Conservation (phyloP, 64 coral and sea anemone species). For the Porites australiensis region DNA sequence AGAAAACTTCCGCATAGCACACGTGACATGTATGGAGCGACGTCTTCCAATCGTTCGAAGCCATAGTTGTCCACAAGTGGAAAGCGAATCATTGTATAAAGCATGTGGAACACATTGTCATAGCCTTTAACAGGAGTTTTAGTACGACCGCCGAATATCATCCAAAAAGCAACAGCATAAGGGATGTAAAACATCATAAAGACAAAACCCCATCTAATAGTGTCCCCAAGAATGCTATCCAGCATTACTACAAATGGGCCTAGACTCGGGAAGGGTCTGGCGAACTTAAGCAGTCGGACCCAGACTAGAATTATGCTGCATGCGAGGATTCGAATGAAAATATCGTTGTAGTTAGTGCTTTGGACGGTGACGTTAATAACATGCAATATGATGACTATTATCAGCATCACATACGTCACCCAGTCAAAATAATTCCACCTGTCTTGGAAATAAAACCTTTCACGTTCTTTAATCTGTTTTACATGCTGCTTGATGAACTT, state of each 20-base stretch:
- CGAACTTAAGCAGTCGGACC: slow-evolving; percentile 81
- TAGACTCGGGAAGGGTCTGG: slow-evolving; percentile 73
- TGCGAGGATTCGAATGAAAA: slow-evolving; percentile 68
- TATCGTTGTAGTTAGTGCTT: slow-evolving; percentile 56
- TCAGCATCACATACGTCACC: slow-evolving; percentile 73
- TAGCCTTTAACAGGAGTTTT: slow-evolving; percentile 69
- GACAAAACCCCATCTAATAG: slow-evolving; percentile 80
- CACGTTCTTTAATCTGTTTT: slow-evolving; percentile 22
- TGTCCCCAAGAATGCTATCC: slow-evolving; percentile 71
- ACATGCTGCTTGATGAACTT: slow-evolving; percentile 66
- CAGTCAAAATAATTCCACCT: slow-evolving; percentile 85
- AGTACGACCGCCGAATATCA: slow-evolving; percentile 67
- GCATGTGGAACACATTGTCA: slow-evolving; percentile 33
- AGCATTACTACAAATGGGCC: slow-evolving; percentile 92
- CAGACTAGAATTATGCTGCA: slow-evolving; percentile 83
- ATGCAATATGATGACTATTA: slow-evolving; percentile 63
- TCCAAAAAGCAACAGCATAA: slow-evolving; percentile 90
- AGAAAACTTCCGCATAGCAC: slow-evolving; percentile 74
- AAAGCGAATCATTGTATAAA: slow-evolving; percentile 63
- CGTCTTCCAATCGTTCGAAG: slow-evolving; percentile 31
- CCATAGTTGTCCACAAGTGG: slow-evolving; percentile 69
- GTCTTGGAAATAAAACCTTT: slow-evolving; percentile 70
- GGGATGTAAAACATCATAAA: slow-evolving; percentile 90
- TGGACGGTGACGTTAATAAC: slow-evolving; percentile 59
- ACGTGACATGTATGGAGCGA: slow-evolving; percentile 61